Evolutionary conservation across 2,113 vertebrate genomes (phyloP).

Genomic region (Talpa occidentalis): DNA sequence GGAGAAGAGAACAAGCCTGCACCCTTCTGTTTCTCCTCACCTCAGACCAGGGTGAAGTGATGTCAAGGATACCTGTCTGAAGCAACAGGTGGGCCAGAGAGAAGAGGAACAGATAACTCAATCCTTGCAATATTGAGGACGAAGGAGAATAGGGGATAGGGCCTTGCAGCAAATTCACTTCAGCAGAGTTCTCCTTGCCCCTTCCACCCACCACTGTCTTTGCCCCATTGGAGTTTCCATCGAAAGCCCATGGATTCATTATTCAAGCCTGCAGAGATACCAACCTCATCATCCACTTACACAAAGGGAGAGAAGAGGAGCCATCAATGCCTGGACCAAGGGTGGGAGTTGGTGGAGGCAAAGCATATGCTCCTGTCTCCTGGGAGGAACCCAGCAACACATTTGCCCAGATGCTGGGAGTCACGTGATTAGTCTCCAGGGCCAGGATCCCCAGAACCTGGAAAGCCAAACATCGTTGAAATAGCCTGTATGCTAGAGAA

Average conservation of each 20-base stretch:
- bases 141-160: not conserved
- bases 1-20: not conserved
- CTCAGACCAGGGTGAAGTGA: accelerated
- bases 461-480: constrained; percentile 16
- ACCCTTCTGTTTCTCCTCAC: not conserved
- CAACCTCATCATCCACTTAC: not conserved
- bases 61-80: not conserved
- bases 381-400: not conserved
- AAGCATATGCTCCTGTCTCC: not conserved
- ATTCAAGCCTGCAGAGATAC: not conserved
- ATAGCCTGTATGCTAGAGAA: not conserved
- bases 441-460: not conserved
- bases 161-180: not conserved
- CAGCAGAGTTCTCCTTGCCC: not conserved
- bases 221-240: not conserved
- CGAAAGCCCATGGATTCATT: not conserved
- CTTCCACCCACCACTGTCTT: not conserved
- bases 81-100: not conserved
- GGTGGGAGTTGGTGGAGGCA: not conserved
- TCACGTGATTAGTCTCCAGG: not conserved
- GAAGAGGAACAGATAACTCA: not conserved
- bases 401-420: not conserved
- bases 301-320: not conserved
- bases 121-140: not conserved
- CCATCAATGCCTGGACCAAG: not conserved